Percentiles rank a stretch among this genome's conserved stretches.
Conservation (phyloP, 2,113 vertebrate species). For the Sakesphorus luctuosus region DNA sequence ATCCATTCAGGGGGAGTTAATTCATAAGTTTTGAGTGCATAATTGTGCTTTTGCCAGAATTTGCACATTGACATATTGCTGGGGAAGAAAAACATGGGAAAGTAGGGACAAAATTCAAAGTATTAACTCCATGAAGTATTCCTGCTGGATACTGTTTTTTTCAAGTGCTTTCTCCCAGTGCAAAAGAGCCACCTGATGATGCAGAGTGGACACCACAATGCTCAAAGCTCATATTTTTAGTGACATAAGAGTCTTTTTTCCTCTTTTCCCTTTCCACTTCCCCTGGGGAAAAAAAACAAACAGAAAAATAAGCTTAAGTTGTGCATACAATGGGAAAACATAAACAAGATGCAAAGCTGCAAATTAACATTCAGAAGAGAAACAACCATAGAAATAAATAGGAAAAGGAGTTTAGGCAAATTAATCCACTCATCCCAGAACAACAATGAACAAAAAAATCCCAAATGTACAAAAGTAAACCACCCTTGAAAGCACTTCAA, state of each 20-base stretch:
- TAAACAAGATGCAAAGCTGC: neutral
- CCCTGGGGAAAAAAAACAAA: neutral
- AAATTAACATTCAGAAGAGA: neutral
- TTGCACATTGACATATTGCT: neutral
- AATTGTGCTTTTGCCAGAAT: neutral
- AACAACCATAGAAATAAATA: neutral
- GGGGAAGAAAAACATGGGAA: neutral
- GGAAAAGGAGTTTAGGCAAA: neutral
- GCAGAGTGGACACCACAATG: neutral
- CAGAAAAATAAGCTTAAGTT: neutral
- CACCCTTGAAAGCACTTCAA: neutral
- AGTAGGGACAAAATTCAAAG: neutral
- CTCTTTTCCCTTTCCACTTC: neutral
- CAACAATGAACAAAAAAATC: accelerated
- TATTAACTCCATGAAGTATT: neutral
- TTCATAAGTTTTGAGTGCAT: neutral
- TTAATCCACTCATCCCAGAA: neutral
- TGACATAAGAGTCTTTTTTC: neutral
- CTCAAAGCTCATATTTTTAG: neutral
- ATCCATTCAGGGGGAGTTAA: neutral
- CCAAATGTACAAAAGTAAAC: neutral
- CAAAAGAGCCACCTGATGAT: slow-evolving; percentile 8
- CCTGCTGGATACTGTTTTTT: neutral
- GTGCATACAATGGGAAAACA: neutral
- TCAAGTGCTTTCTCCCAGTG: neutral